Base-by-base conservation (phyloP, 2,888 invertebrate species). In the Lochmaea capreae region DNA sequence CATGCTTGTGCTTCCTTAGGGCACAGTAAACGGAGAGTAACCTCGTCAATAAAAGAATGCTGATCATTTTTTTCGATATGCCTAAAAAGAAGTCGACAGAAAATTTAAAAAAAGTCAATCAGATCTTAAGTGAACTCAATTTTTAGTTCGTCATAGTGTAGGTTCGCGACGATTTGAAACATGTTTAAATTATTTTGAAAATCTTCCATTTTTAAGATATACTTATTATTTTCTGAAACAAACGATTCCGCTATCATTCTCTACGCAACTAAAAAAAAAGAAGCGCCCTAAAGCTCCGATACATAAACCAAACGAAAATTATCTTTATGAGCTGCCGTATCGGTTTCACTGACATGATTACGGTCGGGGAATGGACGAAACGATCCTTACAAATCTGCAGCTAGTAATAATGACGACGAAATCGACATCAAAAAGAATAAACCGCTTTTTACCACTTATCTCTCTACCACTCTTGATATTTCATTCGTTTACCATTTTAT, bases 241-340 rank as follows among this genome's bases (percentile, higher is more conserved):
- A 61, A 33, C 61, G 10, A 8, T 33, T 39, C 12, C n/a, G 33
- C 61, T 61, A 61, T 42, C 42, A 33, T 10, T 33, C 10, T 42
- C 6, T 58, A 58, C 33, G 33, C 46, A 1, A 5, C 46, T 14
- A 14, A 12, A 67, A 67, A 67, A 67, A 67, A 46, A 46, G 12
- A 59, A 26, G 42, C 59, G 46, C 46, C 39, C 67, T 22, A 16
- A 46, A 59, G 67, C 33, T 46, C 9, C 46, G 11, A 67, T 67
- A 77, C 71, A 77, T 75, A 75, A 75, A 72, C 74, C 57, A 65
- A 54, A 59, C 26, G 62, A 70, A 67, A 67, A 72, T 71, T 72
- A 79, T 79, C 78, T 79, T 79, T 79, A 78, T 73, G 76, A 75
- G 75, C 73, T 73, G 66, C 72, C 72, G 76, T 79, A 77, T 79